A percentile compares a stretch with the other conserved stretches of the same genome.
phyloP scores from a whole-genome alignment of 2,797 vertebrate genomes.

The Galago senegalensis region DNA sequence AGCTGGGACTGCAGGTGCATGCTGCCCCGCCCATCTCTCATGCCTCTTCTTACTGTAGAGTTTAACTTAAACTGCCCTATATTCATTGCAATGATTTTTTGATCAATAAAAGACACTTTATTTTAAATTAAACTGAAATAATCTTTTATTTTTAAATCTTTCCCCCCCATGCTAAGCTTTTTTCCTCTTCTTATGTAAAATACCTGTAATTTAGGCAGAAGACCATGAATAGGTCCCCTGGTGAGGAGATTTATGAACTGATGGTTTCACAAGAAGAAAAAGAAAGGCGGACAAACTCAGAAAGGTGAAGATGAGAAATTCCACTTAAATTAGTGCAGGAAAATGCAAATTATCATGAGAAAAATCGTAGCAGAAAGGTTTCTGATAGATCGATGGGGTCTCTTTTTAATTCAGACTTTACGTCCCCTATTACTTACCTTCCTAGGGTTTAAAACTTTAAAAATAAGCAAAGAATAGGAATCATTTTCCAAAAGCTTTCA shows the following conservation, averaged over 20 bases:
- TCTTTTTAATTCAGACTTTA: constrained; percentile 63
- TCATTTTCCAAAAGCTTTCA: constrained; percentile 88
- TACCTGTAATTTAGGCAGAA: background rate
- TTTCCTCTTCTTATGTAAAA: background rate
- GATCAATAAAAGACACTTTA: background rate
- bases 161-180: background rate
- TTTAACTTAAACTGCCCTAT: background rate
- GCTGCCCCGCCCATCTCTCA: background rate
- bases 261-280: constrained; percentile 46
- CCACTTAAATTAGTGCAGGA: background rate
- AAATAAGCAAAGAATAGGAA: constrained; percentile 87
- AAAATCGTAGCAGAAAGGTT: constrained; percentile 56
- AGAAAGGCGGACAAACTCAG: background rate
- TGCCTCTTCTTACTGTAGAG: background rate
- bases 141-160: background rate
- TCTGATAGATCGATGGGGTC: background rate
- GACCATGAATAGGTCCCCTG: background rate
- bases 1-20: background rate
- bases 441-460: constrained; percentile 81
- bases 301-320: constrained; percentile 44
- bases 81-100: constrained; percentile 22
- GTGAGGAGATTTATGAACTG: constrained; percentile 54
- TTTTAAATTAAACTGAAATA: constrained; percentile 40
- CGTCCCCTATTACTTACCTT: constrained; percentile 35
- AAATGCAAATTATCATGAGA: constrained; percentile 28